Evolutionary conservation across 1,140 invertebrate species (phyloP).

Genomic region (Solenopsis invicta): DNA sequence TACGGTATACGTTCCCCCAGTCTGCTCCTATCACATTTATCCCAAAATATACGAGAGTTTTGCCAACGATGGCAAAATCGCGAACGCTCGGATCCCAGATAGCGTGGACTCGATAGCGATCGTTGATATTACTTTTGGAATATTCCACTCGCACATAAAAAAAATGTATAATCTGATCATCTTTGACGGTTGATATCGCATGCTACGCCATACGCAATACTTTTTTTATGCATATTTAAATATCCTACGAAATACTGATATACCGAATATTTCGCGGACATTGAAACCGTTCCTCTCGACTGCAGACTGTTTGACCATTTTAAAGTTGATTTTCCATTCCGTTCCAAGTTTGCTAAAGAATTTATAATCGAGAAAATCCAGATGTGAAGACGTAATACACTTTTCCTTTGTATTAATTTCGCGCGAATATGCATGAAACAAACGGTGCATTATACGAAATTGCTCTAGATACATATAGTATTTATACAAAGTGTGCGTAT

Average conservation of each 20-base stretch:
- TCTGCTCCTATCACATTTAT: constrained; percentile 59
- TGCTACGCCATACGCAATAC: background rate
- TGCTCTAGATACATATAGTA: background rate
- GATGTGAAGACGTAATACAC: constrained; percentile 4
- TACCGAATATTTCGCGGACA: background rate
- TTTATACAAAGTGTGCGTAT: background rate
- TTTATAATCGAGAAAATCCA: constrained; percentile 18
- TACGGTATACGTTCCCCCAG: constrained; percentile 11
- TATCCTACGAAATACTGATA: constrained; percentile 32
- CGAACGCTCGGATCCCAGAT: constrained; percentile 32
- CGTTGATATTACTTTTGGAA: constrained; percentile 59
- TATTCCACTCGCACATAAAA: constrained; percentile 53
- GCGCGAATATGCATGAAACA: background rate
- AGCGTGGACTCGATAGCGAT: constrained; percentile 35
- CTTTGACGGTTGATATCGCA: constrained; percentile 26
- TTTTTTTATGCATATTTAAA: constrained; percentile 52
- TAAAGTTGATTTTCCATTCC: constrained; percentile 9
- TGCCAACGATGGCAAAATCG: constrained; percentile 50
- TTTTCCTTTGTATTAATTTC: constrained; percentile 27
- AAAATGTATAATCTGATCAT: constrained; percentile 43
- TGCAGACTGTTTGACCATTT: background rate
- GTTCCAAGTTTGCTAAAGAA: constrained; percentile 26
- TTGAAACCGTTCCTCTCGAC: constrained; percentile 7
- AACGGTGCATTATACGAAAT: constrained; percentile 7
- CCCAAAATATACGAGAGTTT: constrained; percentile 53